Evolutionary conservation across 2,113 vertebrate genomes (phyloP).

Genomic region (Mesocricetus auratus): DNA sequence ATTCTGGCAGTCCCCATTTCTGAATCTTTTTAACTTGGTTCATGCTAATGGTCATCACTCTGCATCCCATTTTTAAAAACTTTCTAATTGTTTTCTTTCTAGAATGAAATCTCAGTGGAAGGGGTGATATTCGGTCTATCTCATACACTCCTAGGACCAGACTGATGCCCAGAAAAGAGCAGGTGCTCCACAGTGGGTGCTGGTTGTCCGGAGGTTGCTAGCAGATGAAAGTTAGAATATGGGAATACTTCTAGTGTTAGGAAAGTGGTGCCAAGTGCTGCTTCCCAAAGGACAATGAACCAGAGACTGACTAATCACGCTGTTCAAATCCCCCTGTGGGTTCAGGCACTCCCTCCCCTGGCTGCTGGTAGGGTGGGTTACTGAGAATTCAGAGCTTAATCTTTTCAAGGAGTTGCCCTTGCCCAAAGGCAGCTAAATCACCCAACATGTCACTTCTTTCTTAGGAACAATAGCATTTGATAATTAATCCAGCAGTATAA

Average conservation of each 20-base stretch:
- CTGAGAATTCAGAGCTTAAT: not conserved
- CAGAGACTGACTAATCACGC: not conserved
- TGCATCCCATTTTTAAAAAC: not conserved
- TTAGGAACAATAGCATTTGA: not conserved
- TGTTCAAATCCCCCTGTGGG: not conserved
- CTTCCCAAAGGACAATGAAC: not conserved
- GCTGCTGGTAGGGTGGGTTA: not conserved
- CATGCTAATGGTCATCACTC: not conserved
- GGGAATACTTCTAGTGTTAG: not conserved
- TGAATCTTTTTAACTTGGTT: constrained; percentile 21
- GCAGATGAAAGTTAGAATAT: not conserved
- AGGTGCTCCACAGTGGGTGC: not conserved
- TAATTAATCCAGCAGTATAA: not conserved
- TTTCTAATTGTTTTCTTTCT: not conserved
- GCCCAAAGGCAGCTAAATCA: not conserved
- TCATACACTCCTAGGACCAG: not conserved
- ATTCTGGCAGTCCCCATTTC: not conserved
- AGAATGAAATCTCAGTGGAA: not conserved
- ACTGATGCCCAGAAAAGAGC: not conserved
- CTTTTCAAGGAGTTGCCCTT: not conserved
- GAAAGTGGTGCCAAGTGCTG: not conserved
- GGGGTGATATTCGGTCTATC: not conserved
- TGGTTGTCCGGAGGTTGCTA: not conserved
- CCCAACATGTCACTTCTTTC: not conserved
- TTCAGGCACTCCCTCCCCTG: not conserved